Evolutionary conservation across 2,113 vertebrate genomes (phyloP).

Genomic region (Pheucticus melanocephalus): DNA sequence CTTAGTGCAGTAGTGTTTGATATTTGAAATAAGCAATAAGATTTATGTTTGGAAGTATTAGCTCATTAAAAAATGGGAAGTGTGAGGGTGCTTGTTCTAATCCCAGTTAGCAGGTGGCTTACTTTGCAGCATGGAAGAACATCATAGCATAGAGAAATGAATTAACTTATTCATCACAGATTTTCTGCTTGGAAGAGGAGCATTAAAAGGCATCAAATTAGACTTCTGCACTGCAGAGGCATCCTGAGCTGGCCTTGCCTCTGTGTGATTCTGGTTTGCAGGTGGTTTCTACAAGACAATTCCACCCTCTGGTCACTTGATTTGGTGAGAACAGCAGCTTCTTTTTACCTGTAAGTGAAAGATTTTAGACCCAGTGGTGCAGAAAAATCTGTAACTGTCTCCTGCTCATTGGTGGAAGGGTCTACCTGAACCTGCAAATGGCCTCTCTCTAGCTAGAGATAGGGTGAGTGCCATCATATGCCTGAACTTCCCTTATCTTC

Average conservation of each 20-base stretch:
- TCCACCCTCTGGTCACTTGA: not conserved
- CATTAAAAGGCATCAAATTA: not conserved
- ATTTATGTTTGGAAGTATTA: not conserved
- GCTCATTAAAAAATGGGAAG: not conserved
- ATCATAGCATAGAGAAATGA: not conserved
- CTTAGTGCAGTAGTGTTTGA: not conserved
- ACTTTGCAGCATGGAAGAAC: not conserved
- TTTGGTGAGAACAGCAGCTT: not conserved
- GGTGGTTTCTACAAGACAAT: not conserved
- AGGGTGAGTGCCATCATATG: not conserved
- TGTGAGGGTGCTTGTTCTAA: not conserved
- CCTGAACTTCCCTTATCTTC: not conserved
- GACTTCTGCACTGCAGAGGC: not conserved
- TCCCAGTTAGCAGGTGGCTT: not conserved
- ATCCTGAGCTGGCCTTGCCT: not conserved
- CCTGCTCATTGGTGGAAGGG: accelerated
- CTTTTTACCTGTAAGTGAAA: not conserved
- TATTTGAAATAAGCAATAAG: not conserved
- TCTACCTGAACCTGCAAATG: accelerated
- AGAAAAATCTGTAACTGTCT: not conserved
- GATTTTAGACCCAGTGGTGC: not conserved
- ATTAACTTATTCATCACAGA: not conserved
- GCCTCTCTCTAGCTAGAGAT: not conserved
- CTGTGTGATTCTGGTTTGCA: not conserved
- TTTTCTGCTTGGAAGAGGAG: not conserved